phyloP scores from a whole-genome alignment of 2,113 vertebrate species.

The Tachysurus vachellii region DNA sequence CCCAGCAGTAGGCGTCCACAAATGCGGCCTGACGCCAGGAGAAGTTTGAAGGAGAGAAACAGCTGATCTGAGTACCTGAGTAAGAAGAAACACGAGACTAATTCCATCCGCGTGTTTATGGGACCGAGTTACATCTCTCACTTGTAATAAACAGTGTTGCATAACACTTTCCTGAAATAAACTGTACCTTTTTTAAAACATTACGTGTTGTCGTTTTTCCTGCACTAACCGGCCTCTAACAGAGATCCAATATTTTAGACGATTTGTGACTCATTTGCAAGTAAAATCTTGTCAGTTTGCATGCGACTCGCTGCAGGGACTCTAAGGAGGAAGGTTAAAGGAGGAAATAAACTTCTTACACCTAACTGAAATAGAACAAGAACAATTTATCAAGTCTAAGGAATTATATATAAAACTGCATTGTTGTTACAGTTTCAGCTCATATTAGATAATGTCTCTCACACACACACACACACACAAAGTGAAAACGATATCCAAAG shows the following conservation, averaged over 20 bases:
- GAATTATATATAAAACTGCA: not conserved
- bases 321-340: not conserved
- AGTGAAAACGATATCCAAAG: not conserved
- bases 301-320: not conserved
- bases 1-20: constrained; percentile 84
- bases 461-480: not conserved
- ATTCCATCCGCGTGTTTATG: not conserved
- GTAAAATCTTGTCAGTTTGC: not conserved
- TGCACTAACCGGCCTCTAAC: not conserved
- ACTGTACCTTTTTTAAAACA: not conserved
- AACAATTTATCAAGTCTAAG: not conserved
- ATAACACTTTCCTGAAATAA: not conserved
- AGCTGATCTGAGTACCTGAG: constrained; percentile 83
- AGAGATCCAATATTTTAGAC: not conserved
- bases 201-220: not conserved
- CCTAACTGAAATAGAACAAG: not conserved
- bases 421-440: not conserved
- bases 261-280: not conserved
- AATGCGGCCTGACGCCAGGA: constrained; percentile 83
- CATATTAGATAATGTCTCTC: not conserved
- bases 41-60: constrained; percentile 82
- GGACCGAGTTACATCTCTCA: not conserved
- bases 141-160: not conserved
- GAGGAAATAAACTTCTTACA: not conserved
- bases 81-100: not conserved